phyloP scores from a whole-genome alignment of 1,140 invertebrate species.

The Listronotus oregonensis region DNA sequence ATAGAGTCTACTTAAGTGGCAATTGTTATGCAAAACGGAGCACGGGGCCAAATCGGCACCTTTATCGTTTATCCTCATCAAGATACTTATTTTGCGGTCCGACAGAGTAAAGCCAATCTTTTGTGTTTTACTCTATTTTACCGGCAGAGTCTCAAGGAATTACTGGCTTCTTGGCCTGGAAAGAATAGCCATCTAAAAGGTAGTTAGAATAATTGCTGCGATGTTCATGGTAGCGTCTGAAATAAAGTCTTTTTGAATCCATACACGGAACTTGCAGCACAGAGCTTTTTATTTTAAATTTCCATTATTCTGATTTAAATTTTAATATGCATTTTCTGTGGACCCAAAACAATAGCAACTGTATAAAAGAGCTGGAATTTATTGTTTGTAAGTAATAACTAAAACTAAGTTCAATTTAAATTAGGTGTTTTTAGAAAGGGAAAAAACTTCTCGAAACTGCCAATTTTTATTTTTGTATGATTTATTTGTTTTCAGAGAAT shows the following conservation, averaged over 20 bases:
- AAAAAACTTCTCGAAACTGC: too few species aligned
- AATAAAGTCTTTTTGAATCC: conserved; percentile 42
- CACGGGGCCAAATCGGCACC: conserved; percentile 52
- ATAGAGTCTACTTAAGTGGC: conserved; percentile 52
- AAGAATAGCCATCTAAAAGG: conserved; percentile 56
- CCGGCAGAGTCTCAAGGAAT: conserved; percentile 43
- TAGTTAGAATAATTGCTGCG: conserved; percentile 56
- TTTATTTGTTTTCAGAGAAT: too few species aligned
- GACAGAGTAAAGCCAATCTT: conserved; percentile 55
- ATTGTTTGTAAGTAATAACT: too few species aligned
- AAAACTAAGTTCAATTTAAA: too few species aligned
- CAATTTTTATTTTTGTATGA: too few species aligned
- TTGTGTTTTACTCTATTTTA: conserved; percentile 55
- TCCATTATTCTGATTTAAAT: conserved; percentile 1
- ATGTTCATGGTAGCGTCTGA: conserved; percentile 52
- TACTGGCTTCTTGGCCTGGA: conserved; percentile 53
- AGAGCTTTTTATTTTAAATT: not conserved
- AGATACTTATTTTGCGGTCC: conserved; percentile 48
- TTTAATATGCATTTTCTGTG: not conserved
- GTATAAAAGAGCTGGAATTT: too few species aligned
- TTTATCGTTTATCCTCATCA: conserved; percentile 56
- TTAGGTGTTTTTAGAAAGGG: too few species aligned
- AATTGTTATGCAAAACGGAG: conserved; percentile 56
- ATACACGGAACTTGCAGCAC: conserved; percentile 21
- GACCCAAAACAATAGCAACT: too few species aligned